These are phyloP conservation scores for Zoanthus sansibaricus DNA, from an alignment of 92 coral and sea anemone species.

Conservation along the genomic window DNA sequence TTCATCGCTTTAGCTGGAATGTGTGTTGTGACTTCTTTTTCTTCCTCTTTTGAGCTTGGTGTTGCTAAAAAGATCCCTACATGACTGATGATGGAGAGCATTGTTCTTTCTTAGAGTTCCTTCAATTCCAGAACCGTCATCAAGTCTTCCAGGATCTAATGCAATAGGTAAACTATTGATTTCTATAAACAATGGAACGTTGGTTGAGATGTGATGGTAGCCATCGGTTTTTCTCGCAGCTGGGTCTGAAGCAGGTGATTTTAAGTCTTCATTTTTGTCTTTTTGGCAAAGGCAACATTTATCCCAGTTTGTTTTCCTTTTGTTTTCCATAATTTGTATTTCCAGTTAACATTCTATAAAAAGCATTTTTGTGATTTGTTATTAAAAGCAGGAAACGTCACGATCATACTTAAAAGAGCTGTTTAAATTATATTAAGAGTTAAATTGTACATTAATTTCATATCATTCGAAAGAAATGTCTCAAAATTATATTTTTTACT, in stretches of 20 bases:
- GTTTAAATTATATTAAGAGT: too few relatives aligned
- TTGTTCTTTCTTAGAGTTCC: constrained; percentile 58
- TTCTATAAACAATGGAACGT: constrained; percentile 52
- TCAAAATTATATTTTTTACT: too few relatives aligned
- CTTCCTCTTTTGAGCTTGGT: constrained; percentile 44
- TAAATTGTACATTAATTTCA: too few relatives aligned
- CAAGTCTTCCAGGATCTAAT: constrained; percentile 53
- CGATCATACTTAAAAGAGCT: too few relatives aligned
- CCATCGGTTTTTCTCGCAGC: constrained; percentile 45
- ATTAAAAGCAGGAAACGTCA: too few relatives aligned
- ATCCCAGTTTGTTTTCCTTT: constrained; percentile 36
- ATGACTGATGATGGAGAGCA: constrained; percentile 60
- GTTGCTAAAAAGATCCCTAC: not conserved
- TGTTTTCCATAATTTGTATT: not conserved
- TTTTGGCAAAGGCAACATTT: constrained; percentile 54
- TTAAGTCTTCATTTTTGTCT: constrained; percentile 56
- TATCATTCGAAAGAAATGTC: too few relatives aligned
- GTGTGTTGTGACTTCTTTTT: constrained; percentile 37
- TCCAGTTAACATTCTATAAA: too few relatives aligned
- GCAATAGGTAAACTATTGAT: constrained; percentile 53
- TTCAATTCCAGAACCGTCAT: constrained; percentile 60
- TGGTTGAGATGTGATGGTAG: constrained; percentile 46
- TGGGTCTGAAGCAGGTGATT: constrained; percentile 55
- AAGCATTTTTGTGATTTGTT: too few relatives aligned
- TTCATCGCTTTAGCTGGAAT: constrained; percentile 15